phyloP scores from a whole-genome alignment of 2,888 invertebrate genomes.

The Hirtodrosophila trivittata region DNA sequence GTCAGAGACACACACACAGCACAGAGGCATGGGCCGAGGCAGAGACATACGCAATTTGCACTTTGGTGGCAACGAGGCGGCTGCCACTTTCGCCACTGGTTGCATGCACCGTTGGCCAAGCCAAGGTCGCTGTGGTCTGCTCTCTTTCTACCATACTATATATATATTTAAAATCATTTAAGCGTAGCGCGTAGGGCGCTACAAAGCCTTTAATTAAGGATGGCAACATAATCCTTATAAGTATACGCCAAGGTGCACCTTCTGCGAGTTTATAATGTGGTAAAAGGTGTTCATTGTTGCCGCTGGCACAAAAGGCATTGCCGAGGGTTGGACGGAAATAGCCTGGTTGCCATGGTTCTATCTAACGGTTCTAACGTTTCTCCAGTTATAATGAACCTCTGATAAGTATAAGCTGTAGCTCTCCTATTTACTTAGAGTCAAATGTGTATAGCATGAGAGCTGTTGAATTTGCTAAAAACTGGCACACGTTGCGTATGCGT shows the following conservation, averaged over 20 bases:
- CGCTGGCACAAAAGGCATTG: too few relatives aligned
- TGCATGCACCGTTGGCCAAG: constrained; percentile 49
- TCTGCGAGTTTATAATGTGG: too few relatives aligned
- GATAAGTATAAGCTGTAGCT: too few relatives aligned
- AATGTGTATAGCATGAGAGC: too few relatives aligned
- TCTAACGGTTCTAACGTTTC: too few relatives aligned
- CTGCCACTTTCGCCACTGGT: constrained; percentile 64
- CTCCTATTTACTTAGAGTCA: too few relatives aligned
- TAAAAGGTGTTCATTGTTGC: too few relatives aligned
- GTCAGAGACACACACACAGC: constrained; percentile 1
- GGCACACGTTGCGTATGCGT: constrained; percentile 64
- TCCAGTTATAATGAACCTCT: too few relatives aligned
- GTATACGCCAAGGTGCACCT: too few relatives aligned
- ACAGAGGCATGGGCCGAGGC: constrained; percentile 8
- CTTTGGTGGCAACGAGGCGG: background rate
- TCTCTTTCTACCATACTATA: constrained; percentile 36
- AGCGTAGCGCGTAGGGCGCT: constrained; percentile 45
- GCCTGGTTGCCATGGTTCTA: too few relatives aligned
- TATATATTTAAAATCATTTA: constrained; percentile 61
- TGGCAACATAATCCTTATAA: background rate
- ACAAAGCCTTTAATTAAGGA: constrained; percentile 20
- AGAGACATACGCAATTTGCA: constrained; percentile 36
- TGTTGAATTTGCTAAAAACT: constrained; percentile 32
- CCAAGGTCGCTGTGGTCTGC: constrained; percentile 58
- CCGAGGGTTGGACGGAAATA: too few relatives aligned